These are phyloP conservation scores for Lasiurus borealis DNA, from an alignment of 2,113 vertebrate genomes.

Conservation along the genomic window DNA sequence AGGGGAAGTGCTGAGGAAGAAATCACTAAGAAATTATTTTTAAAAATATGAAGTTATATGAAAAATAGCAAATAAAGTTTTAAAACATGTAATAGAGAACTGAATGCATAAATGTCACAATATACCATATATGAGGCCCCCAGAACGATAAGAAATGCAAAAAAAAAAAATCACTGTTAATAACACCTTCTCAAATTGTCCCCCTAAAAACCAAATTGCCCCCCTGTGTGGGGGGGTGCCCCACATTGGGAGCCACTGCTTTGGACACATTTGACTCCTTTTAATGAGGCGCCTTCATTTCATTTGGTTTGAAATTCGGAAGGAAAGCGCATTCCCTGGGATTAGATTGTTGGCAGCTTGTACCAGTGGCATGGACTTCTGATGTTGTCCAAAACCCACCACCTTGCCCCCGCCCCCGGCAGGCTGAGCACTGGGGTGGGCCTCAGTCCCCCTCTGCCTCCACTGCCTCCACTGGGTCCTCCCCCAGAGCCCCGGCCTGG, in stretches of 20 bases:
- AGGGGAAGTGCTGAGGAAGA: no score
- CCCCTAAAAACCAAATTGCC: no score
- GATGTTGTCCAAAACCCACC: not conserved
- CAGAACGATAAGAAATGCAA: no score
- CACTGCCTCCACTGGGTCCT: not conserved
- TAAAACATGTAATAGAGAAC: no score
- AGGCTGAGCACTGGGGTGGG: not conserved
- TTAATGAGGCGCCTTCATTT: not conserved
- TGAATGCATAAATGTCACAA: no score
- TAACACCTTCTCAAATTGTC: no score
- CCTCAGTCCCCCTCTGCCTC: not conserved
- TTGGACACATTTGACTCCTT: not conserved
- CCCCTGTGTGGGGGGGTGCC: no score
- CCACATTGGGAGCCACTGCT: not conserved
- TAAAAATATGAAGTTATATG: no score
- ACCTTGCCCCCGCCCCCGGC: not conserved
- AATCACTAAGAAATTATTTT: no score
- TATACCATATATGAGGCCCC: no score
- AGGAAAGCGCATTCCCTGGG: not conserved
- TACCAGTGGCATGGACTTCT: not conserved
- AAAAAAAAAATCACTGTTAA: no score
- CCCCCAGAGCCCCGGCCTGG: accelerated
- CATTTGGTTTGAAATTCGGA: not conserved
- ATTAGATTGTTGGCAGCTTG: not conserved
- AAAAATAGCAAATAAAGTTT: no score